These are phyloP conservation scores for Oryzias melastigma DNA, from an alignment of 2,113 vertebrate species.

Conservation along the genomic window DNA sequence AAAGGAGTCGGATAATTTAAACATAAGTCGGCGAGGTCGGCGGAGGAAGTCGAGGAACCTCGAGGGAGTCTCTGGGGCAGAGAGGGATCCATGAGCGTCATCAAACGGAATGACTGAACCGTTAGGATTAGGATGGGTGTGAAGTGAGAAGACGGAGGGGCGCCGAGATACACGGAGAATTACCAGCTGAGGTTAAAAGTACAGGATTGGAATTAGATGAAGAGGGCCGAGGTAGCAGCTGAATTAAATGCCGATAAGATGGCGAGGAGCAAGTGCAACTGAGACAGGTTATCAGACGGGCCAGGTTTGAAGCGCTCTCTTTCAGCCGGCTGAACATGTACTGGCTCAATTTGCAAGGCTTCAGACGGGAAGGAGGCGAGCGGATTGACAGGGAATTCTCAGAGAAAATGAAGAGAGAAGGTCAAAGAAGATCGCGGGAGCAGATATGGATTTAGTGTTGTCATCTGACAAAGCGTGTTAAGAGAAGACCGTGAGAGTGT, in stretches of 20 bases:
- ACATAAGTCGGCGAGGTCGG: constrained; percentile 46
- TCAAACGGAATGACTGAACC: constrained; percentile 24
- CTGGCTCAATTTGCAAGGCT: constrained; percentile 57
- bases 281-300: constrained; percentile 58
- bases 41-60: constrained; percentile 28
- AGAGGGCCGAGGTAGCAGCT: constrained; percentile 26
- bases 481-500: constrained; percentile 28
- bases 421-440: constrained; percentile 40
- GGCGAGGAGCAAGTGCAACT: constrained; percentile 24
- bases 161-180: constrained; percentile 18
- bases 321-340: constrained; percentile 26
- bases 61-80: constrained; percentile 5
- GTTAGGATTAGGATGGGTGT: constrained; percentile 7
- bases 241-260: constrained; percentile 48
- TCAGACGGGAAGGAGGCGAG: constrained; percentile 35
- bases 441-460: constrained; percentile 43
- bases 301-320: constrained; percentile 42
- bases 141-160: constrained; percentile 18
- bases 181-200: constrained; percentile 33
- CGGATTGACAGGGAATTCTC: constrained; percentile 40
- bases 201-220: constrained; percentile 30
- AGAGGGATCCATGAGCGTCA: constrained; percentile 21
- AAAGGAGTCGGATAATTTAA: constrained; percentile 49
- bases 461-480: constrained; percentile 39
- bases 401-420: constrained; percentile 46